Conservation (phyloP, 2,113 vertebrate species). For the Heterocephalus glaber region DNA sequence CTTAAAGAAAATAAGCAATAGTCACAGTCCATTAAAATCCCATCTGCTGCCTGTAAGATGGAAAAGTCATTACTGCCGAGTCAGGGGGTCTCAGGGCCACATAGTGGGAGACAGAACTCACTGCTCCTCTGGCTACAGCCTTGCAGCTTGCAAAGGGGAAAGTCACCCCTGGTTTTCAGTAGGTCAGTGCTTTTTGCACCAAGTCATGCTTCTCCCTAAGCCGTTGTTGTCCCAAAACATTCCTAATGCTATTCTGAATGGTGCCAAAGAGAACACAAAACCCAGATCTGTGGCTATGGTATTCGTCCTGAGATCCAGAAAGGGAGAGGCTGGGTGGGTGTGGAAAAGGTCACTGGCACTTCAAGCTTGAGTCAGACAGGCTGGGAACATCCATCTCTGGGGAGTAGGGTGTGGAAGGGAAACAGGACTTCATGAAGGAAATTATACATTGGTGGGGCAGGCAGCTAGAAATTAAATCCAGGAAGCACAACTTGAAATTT, state of each 20-base stretch:
- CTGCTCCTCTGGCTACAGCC: background rate
- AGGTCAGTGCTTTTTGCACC: background rate
- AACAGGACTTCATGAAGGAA: constrained; percentile 46
- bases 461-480: constrained; percentile 42
- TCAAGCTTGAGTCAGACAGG: constrained; percentile 45
- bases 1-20: constrained; percentile 61
- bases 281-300: background rate
- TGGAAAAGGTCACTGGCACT: constrained; percentile 49
- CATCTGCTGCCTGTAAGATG: constrained; percentile 60
- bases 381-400: constrained; percentile 32
- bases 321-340: background rate
- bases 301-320: constrained; percentile 35
- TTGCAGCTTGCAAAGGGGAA: background rate
- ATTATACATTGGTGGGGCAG: constrained; percentile 25
- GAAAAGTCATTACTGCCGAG: constrained; percentile 32
- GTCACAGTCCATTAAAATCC: constrained; percentile 68
- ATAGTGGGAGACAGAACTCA: background rate
- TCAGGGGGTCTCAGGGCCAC: constrained; percentile 19
- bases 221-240: background rate
- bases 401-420: constrained; percentile 60
- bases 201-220: background rate
- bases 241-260: constrained; percentile 14
- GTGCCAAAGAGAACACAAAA: background rate
- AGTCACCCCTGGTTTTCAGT: background rate
- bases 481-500: constrained; percentile 49